Percentiles rank a stretch among this genome's conserved stretches.
Conservation (phyloP, 2,113 vertebrate genomes). For the Platysteira castanea region DNA sequence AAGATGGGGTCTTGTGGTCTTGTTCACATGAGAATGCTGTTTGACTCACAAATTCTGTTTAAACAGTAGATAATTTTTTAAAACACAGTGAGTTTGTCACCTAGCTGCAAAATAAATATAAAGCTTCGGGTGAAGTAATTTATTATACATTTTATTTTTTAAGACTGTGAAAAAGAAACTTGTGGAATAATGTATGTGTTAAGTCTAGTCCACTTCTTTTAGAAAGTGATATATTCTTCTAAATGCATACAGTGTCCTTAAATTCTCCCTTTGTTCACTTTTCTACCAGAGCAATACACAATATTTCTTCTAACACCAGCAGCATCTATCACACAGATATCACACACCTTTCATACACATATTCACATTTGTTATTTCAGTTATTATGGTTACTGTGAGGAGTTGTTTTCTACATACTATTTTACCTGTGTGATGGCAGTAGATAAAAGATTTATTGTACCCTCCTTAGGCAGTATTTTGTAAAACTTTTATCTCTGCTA, state of each 20-base stretch:
- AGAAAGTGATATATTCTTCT: background rate
- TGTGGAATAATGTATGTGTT: background rate
- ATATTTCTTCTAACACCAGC: background rate
- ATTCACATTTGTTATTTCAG: background rate
- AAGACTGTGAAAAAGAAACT: background rate
- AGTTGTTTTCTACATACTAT: background rate
- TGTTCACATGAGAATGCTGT: background rate
- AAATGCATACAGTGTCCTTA: background rate
- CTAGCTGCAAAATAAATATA: background rate
- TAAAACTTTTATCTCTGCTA: background rate
- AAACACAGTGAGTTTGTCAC: background rate
- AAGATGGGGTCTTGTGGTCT: background rate
- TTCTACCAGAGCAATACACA: background rate
- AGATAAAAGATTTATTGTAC: background rate
- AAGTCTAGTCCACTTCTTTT: background rate
- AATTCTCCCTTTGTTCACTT: background rate
- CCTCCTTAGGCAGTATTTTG: background rate
- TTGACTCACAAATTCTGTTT: constrained; percentile 21
- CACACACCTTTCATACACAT: background rate
- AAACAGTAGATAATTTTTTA: background rate
- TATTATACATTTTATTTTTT: background rate
- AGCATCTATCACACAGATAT: background rate
- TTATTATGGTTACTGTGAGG: background rate
- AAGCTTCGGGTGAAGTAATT: background rate
- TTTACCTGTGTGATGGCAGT: background rate